A percentile compares a stretch with the other conserved stretches of the same genome.
Evolutionary conservation across 2,113 vertebrate species (phyloP).

Genomic region (Oryctolagus cuniculus): mOryCun1.1 NC_091445.1:66034001-66034500

Average conservation of each 20-base stretch:
- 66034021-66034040: not conserved
- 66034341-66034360: constrained; percentile 13
- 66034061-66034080: not conserved
- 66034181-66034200: not conserved
- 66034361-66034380: not conserved
- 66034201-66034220: constrained; percentile 10
- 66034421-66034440: constrained; percentile 17
- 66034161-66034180: not conserved
- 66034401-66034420: constrained; percentile 41
- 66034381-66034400: constrained; percentile 3
- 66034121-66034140: not conserved
- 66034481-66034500: constrained; percentile 45
- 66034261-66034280: constrained; percentile 40
- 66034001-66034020: not conserved
- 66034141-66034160: not conserved
- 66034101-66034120: not conserved
- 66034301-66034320: constrained; percentile 12
- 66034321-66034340: not conserved
- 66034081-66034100: not conserved
- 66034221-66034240: constrained; percentile 36
- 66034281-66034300: constrained; percentile 18
- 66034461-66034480: constrained; percentile 46
- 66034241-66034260: not conserved
- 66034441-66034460: constrained; percentile 10
- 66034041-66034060: not conserved